Evolutionary conservation across 2,113 vertebrate species (phyloP).

Genomic region (Sander lucioperca): DNA sequence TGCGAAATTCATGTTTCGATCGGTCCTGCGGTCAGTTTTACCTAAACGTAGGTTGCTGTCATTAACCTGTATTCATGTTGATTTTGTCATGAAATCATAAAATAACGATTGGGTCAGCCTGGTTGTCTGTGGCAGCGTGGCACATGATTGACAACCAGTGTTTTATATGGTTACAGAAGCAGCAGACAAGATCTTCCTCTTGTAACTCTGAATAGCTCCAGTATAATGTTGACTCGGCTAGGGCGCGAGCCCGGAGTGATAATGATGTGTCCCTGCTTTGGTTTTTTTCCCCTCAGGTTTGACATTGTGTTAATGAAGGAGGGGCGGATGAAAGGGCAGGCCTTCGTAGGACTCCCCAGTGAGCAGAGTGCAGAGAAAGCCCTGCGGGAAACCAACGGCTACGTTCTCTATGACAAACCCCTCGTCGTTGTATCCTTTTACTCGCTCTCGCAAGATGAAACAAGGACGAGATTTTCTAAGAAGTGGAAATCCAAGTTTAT

Average conservation of each 20-base stretch:
- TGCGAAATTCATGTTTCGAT: background rate
- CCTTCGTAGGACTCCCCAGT: conserved; percentile 94
- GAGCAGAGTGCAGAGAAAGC: conserved; percentile 94
- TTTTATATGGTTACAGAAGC: conserved; percentile 4
- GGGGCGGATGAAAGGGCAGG: conserved; percentile 99
- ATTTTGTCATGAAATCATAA: background rate
- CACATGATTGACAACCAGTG: background rate
- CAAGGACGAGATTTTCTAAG: background rate
- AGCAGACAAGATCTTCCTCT: conserved; percentile 5
- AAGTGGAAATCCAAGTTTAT: conserved; percentile 1
- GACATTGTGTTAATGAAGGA: conserved; percentile 98
- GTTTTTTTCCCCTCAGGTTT: conserved; percentile 86
- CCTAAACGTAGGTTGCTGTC: background rate
- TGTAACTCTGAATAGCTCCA: background rate
- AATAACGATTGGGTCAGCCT: background rate
- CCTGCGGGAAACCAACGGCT: conserved; percentile 95
- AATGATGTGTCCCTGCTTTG: conserved; percentile 30
- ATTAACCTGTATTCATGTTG: background rate
- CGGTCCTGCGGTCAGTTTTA: background rate
- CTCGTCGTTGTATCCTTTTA: conserved; percentile 98
- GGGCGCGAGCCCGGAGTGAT: conserved; percentile 31
- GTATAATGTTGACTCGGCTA: background rate
- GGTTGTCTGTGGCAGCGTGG: background rate
- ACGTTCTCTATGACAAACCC: conserved; percentile 93
- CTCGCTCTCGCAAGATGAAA: background rate